These are phyloP conservation scores for Sinella curviseta DNA, from an alignment of 1,140 invertebrate genomes.

Conservation along the genomic window DNA sequence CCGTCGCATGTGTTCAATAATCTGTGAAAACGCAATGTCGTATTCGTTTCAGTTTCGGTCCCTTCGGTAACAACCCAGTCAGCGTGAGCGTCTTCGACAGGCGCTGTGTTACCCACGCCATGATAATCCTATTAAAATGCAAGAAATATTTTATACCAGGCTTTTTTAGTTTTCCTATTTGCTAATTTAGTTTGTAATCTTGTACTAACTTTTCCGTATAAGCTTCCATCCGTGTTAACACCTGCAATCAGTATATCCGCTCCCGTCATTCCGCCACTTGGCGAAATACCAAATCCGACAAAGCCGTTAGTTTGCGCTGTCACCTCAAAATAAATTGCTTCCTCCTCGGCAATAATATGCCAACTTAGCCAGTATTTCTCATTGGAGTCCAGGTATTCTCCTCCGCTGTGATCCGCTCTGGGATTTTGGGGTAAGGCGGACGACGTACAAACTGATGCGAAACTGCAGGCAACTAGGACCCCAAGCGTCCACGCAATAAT, in stretches of 20 bases:
- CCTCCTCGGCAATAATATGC: background rate
- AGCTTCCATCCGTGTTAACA: background rate
- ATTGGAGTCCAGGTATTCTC: too few relatives aligned
- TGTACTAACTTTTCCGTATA: background rate
- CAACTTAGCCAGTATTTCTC: background rate
- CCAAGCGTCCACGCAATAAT: too few relatives aligned
- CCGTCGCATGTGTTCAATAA: constrained; percentile 24
- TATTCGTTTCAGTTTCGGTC: constrained; percentile 30
- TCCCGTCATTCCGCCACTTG: background rate
- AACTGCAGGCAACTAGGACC: too few relatives aligned
- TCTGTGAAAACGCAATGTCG: background rate
- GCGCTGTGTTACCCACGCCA: constrained; percentile 8
- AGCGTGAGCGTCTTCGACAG: background rate
- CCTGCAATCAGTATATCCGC: background rate
- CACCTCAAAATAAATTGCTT: background rate
- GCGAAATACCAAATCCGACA: background rate
- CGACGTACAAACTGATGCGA: too few relatives aligned
- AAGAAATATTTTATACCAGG: too few relatives aligned
- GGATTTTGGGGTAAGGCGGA: too few relatives aligned
- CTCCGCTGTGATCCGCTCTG: too few relatives aligned
- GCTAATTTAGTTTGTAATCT: background rate
- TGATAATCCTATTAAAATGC: constrained; percentile 27
- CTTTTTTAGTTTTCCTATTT: background rate
- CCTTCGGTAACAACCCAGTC: constrained; percentile 17
- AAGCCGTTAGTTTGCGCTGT: background rate